Evolutionary conservation across 1,140 invertebrate genomes (phyloP), one percentile per base, ranked within the genome.

Genomic region (Drosophila bocki): DNA sequence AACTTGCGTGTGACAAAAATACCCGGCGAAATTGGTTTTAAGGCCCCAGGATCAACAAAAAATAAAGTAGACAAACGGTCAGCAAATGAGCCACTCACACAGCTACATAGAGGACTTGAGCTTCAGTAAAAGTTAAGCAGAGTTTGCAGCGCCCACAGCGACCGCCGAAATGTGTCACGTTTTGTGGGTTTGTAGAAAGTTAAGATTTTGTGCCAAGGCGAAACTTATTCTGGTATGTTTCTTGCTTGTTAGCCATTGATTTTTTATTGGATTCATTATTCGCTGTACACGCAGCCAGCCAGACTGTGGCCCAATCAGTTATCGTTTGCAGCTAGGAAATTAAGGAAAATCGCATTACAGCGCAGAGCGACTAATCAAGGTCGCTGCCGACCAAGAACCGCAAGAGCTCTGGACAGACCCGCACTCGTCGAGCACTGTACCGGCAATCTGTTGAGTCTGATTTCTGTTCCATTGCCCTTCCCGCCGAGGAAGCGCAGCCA

Each of bases 141-240:
- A 70, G 67, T 83, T 87, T 69, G 48, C 63, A 47, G 51, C 71
- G 74, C 57, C 45, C 41, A 35, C 35, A 15, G 51, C 69, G 62
- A 48, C 78, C 82, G 81, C 57, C 70, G 63, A 76, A 82, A 87
- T 88, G 64, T 88, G 84, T 87, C 84, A 87, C 84, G 84, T 87
- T 77, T 48, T 75, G 70, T 68, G 50, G 71, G 64, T 80, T 65
- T 74, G 76, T 62, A 51, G 72, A 83, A 83, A 87, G 87, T 87
- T 87, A 80, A 88, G 84, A 87, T 80, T 78, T 82, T 82, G 39
- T 33, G 37, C 13, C 45, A 48, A 50, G 29, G 44, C 44, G 33
- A 77, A 82, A 88, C 51, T 83, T 80, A 45, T 57, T 78, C 71
- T 37, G 57, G 64, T 77, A 57, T 83, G 63, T 77, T 74, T 78